A percentile compares a stretch with the other conserved stretches of the same genome.
phyloP scores from a whole-genome alignment of 2,888 invertebrate species.

The Choreutis nemorana region DNA sequence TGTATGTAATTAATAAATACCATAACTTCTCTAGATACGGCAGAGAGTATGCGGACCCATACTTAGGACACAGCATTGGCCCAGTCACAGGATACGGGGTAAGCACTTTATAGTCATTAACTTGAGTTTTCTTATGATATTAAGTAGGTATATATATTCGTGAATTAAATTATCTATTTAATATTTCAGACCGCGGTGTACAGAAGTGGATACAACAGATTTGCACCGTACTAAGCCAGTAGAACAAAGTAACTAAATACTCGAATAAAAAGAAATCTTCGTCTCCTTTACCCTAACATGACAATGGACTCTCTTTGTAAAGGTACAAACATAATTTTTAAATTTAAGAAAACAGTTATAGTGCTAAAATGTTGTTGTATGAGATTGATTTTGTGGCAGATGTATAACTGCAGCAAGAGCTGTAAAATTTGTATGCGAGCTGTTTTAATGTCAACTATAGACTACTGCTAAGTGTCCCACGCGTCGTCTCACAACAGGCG shows the following conservation, averaged over 20 bases:
- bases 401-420: constrained; percentile 10
- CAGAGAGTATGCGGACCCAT: constrained; percentile 92
- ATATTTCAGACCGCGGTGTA: constrained; percentile 86
- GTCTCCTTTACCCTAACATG: constrained; percentile 55
- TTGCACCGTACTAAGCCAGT: constrained; percentile 84
- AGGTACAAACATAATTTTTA: constrained; percentile 57
- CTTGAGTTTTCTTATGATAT: constrained; percentile 3
- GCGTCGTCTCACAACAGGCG: constrained; percentile 10
- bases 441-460: neutral
- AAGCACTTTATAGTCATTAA: constrained; percentile 59
- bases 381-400: constrained; percentile 42
- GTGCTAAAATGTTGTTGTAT: constrained; percentile 52
- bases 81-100: constrained; percentile 98
- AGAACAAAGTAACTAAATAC: constrained; percentile 43
- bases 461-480: neutral
- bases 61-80: constrained; percentile 94
- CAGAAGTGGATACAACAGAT: constrained; percentile 94
- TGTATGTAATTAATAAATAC: too few species aligned
- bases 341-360: constrained; percentile 52
- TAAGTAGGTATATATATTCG: constrained; percentile 5
- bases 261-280: constrained; percentile 54
- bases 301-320: constrained; percentile 66
- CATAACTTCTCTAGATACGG: constrained; percentile 86
- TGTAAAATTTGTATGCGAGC: neutral
- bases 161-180: constrained; percentile 9